Base-by-base conservation (phyloP, 2,113 vertebrate species). In the Caretta caretta region DNA sequence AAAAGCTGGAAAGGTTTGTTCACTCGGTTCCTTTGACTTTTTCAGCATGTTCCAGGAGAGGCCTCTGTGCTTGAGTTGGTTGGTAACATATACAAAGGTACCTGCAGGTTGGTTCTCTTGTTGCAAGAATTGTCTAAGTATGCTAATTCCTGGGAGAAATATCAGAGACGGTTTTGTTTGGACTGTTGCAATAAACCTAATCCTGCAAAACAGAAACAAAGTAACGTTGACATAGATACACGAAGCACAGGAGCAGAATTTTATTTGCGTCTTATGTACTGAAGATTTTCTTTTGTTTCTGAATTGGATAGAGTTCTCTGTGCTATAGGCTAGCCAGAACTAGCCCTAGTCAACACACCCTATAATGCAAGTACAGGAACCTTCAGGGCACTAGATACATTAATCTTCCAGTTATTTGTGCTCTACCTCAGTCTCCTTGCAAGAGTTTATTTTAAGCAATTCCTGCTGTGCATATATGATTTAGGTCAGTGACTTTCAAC, bases 1-100 rank as follows among this genome's bases (percentile, higher is more conserved):
- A 84, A 35, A 83, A 42, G 38, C 46, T 25, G 49, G 48, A 56
- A 90, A 49, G 89, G 51, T 81, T 54, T 94, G 86, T 50, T 59
- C 49, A 46, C 85, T n/a, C 54, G 85, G 91, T 92, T 78, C 50
- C 59, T 95, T 92, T 75, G 79, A 75, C 16, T 95, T 94, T 65
- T 94, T 65, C 72, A 42, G 69, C 78, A 49, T 27, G 82, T 88
- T 96, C 85, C 78, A 90, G 81, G 94, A 94, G 84, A 69, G 93
- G 5, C 51, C 78, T 14, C 24, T 94, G 81, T 90, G 79, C 19
- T 94, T 89, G 76, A 83, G 94, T 91, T 94, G 89, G 91, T 80
- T 94, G 2, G 93, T 90, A 87, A 90, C 85, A 14, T 13, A 9
- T 2, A 53, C 56, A 89, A 56, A 88, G 50, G 57, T 0, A 49